phyloP scores from a whole-genome alignment of 2,888 invertebrate genomes.

The Limenitis camilla region DNA sequence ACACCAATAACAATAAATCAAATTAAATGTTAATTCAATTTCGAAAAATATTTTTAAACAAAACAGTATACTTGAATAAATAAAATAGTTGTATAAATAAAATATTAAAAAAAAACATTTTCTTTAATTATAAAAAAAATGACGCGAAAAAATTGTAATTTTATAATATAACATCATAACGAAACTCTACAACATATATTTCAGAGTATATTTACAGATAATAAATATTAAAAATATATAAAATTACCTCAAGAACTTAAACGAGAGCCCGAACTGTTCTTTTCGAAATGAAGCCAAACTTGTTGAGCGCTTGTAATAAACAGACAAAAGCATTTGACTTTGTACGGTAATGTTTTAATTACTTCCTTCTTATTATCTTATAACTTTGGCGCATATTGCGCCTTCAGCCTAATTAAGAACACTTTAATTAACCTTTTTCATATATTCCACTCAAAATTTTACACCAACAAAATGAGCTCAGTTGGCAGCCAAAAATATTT shows the following conservation, averaged over 20 bases:
- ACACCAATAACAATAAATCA: no score
- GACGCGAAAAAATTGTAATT: no score
- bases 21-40: no score
- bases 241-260: background rate
- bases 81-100: no score
- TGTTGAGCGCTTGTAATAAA: constrained; percentile 44
- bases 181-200: no score
- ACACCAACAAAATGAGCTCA: constrained; percentile 22
- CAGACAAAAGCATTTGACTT: constrained; percentile 45
- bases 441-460: constrained; percentile 31
- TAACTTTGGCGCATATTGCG: constrained; percentile 43
- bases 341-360: constrained; percentile 60
- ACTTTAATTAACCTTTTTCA: constrained; percentile 52
- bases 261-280: background rate
- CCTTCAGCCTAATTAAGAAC: constrained; percentile 47
- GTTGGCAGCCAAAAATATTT: background rate
- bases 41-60: no score
- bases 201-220: no score
- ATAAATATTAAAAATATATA: background rate
- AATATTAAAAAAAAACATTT: no score
- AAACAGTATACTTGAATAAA: no score
- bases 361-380: constrained; percentile 52
- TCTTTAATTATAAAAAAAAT: no score
- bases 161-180: no score
- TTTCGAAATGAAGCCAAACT: constrained; percentile 37